Evolutionary conservation across 2,888 invertebrate genomes (phyloP).

Genomic region (Phaedon cochleariae): DNA sequence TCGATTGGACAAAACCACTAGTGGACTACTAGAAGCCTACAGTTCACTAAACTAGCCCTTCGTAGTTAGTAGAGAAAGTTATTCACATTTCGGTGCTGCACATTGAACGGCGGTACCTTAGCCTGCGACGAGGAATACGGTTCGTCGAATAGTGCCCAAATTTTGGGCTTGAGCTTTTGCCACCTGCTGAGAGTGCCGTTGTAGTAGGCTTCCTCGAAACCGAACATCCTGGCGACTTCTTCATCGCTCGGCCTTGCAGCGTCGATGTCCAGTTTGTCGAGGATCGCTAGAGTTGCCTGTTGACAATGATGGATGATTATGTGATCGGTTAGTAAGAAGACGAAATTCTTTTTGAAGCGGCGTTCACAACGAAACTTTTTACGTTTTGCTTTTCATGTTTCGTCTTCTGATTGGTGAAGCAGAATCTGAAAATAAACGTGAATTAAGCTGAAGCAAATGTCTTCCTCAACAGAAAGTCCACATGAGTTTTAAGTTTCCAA

Average conservation of each 20-base stretch:
- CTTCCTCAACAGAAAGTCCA: too few species aligned
- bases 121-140: constrained; percentile 92
- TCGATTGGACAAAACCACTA: too few species aligned
- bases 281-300: constrained; percentile 91
- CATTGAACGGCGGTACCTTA: constrained; percentile 89
- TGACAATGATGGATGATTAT: constrained; percentile 13
- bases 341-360: too few species aligned
- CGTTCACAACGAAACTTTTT: too few species aligned
- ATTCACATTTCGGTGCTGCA: constrained; percentile 63
- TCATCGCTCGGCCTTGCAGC: constrained; percentile 92
- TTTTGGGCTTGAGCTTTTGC: constrained; percentile 90
- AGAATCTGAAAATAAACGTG: too few species aligned
- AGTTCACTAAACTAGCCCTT: background rate
- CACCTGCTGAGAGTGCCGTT: constrained; percentile 82
- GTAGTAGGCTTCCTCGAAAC: constrained; percentile 85
- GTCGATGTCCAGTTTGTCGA: constrained; percentile 95
- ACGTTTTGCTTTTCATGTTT: too few species aligned
- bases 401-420: too few species aligned
- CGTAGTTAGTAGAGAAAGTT: constrained; percentile 18
- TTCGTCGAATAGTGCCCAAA: constrained; percentile 97
- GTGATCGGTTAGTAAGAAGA: too few species aligned
- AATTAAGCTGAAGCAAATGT: too few species aligned
- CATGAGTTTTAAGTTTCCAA: too few species aligned
- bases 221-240: constrained; percentile 91
- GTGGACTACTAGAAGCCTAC: too few species aligned